phyloP scores from a whole-genome alignment of 2,888 invertebrate genomes.

The Ariolimax columbianus region DNA sequence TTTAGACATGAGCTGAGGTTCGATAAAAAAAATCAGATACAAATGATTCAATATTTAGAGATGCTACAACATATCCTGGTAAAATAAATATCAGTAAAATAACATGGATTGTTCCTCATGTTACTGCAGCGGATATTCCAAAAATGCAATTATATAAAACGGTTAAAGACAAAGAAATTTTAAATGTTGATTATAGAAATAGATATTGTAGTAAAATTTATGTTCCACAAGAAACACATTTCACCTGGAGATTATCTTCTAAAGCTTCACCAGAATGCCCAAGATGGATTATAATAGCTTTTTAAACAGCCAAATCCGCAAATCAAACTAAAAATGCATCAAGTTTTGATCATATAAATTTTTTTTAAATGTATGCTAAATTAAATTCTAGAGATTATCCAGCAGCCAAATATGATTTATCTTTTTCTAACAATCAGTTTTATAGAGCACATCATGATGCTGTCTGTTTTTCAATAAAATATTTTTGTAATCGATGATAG shows the following conservation, averaged over 20 bases:
- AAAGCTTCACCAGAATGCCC: constrained; percentile 31
- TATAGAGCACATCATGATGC: constrained; percentile 18
- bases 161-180: background rate
- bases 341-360: constrained; percentile 17
- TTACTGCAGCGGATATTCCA: background rate
- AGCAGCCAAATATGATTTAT: background rate
- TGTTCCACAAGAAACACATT: constrained; percentile 28
- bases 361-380: background rate
- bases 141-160: constrained; percentile 2
- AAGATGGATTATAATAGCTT: constrained; percentile 33
- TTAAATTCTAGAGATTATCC: constrained; percentile 32
- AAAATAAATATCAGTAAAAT: constrained; percentile 1
- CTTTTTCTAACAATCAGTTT: constrained; percentile 12
- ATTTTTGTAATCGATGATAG: background rate
- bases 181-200: constrained; percentile 24
- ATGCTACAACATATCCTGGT: background rate
- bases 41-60: background rate
- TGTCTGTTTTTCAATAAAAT: constrained; percentile 12
- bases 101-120: constrained; percentile 8
- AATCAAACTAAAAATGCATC: constrained; percentile 33
- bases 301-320: constrained; percentile 13
- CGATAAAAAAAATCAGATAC: constrained; percentile 19
- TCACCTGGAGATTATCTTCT: constrained; percentile 22
- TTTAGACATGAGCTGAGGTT: constrained; percentile 3
- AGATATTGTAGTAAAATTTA: constrained; percentile 19